Percentiles rank a stretch among this genome's conserved stretches.
Conservation (phyloP, 2,113 vertebrate species). For the Mormoops blainvillei region DNA sequence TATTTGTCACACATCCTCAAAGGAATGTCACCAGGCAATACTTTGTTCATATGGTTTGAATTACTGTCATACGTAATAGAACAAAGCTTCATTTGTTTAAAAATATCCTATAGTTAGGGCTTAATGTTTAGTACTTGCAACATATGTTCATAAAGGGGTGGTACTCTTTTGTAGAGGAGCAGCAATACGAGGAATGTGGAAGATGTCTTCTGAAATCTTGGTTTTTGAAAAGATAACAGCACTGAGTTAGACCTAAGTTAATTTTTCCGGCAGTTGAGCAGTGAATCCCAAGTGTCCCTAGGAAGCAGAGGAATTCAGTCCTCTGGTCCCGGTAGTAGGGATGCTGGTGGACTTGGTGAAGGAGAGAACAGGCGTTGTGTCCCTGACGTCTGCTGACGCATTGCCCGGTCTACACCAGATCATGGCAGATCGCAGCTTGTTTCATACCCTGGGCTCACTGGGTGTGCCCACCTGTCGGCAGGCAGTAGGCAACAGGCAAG, state of each 20-base stretch:
- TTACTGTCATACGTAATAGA: slow-evolving; percentile 15
- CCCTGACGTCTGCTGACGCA: not conserved
- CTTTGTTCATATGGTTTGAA: slow-evolving; percentile 32
- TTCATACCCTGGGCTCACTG: not conserved
- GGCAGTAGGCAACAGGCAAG: rapidly evolving
- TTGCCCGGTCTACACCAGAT: not conserved
- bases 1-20: not conserved
- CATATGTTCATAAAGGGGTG: not conserved
- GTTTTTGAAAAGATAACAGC: not conserved
- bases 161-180: not conserved
- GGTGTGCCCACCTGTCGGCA: rapidly evolving
- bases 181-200: not conserved
- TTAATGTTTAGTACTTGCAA: not conserved
- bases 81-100: slow-evolving; percentile 46
- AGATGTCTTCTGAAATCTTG: not conserved
- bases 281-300: not conserved
- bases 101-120: not conserved
- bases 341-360: too few relatives aligned
- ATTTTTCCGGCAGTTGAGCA: not conserved
- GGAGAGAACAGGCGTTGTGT: not conserved
- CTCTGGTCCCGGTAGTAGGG: rapidly evolving
- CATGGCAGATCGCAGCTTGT: too few relatives aligned
- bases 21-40: not conserved
- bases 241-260: not conserved
- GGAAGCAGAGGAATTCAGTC: not conserved